A percentile compares a stretch with the other conserved stretches of the same genome.
Conservation (phyloP, 2,797 vertebrate species). For the Eulemur albifrons region DNA sequence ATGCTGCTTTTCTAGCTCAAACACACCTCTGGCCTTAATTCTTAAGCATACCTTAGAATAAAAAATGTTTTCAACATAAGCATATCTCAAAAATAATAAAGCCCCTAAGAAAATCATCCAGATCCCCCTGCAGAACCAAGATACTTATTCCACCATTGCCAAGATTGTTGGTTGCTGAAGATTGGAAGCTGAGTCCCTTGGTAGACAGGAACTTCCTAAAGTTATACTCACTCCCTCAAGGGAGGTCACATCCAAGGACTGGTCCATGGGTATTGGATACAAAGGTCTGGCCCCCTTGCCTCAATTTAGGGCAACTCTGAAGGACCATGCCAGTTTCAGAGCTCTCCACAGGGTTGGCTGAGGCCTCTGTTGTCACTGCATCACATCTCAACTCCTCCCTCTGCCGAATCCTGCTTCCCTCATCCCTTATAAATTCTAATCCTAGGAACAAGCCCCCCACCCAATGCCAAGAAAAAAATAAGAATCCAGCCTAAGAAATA, state of each 20-base stretch:
- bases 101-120: not conserved
- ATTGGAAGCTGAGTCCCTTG: not conserved
- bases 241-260: not conserved
- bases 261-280: not conserved
- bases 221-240: not conserved
- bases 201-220: not conserved
- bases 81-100: slow-evolving; percentile 17
- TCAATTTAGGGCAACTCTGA: not conserved
- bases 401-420: not conserved
- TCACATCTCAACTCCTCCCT: not conserved
- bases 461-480: not conserved
- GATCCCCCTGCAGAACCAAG: not conserved
- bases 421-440: not conserved
- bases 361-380: not conserved
- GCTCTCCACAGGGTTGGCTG: not conserved
- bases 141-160: not conserved
- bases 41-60: not conserved
- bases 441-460: not conserved
- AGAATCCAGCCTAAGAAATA: not conserved
- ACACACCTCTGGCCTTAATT: not conserved
- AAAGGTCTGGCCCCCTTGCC: not conserved
- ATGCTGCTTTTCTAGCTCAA: not conserved
- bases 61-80: slow-evolving; percentile 5
- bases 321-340: not conserved
- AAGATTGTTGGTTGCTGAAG: not conserved